These are phyloP conservation scores for Cygnus olor DNA, from an alignment of 2,797 vertebrate genomes.

Conservation along the genomic window DNA sequence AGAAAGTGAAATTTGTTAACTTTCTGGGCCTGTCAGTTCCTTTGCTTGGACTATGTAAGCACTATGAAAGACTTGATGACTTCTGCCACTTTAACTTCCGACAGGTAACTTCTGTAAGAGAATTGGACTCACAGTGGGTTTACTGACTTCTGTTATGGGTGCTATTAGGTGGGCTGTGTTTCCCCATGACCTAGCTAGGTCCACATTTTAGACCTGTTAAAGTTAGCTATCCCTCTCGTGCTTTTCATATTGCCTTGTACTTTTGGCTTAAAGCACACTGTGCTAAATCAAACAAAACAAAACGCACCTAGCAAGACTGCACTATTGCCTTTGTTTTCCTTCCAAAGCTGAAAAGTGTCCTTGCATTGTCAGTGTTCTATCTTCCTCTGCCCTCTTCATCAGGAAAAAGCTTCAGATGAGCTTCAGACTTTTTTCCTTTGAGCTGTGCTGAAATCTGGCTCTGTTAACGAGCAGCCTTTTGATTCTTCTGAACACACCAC, in stretches of 20 bases:
- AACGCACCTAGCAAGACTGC: neutral
- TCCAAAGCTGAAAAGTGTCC: neutral
- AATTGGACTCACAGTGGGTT: neutral
- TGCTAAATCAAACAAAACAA: neutral
- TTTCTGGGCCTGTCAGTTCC: neutral
- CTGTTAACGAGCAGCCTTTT: conserved; percentile 29
- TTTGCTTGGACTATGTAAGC: neutral
- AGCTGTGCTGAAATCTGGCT: conserved; percentile 52
- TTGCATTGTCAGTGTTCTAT: neutral
- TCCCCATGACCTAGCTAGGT: neutral
- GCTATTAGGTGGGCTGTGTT: neutral
- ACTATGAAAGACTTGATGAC: neutral
- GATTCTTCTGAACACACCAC: conserved; percentile 43
- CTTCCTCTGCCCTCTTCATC: neutral
- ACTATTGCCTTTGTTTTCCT: neutral
- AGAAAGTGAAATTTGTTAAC: neutral
- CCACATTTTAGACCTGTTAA: neutral
- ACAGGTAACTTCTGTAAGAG: neutral
- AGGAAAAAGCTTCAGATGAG: conserved; percentile 13
- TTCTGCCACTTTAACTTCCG: neutral
- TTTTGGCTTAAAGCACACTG: neutral
- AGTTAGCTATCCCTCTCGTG: neutral
- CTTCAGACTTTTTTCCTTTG: neutral
- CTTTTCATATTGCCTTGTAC: conserved; percentile 28
- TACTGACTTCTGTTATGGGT: neutral